These are phyloP conservation scores for Drosophila virilis DNA, from an alignment of 1,140 invertebrate genomes.

Conservation along the genomic window DNA sequence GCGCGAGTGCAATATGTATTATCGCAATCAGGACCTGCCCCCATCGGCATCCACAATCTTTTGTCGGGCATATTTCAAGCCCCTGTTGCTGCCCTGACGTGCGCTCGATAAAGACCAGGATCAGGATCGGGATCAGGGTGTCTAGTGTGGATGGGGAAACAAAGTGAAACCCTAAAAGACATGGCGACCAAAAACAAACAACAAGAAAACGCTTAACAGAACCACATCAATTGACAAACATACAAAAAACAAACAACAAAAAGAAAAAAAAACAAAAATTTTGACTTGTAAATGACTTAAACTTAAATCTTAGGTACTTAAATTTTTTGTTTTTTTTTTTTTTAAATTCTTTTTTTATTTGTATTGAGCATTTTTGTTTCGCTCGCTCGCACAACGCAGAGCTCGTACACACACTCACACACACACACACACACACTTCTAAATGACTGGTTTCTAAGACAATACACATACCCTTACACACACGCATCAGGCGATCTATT, in stretches of 20 bases:
- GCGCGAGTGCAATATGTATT: slow-evolving; percentile 87
- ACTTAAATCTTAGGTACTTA: slow-evolving; percentile 61
- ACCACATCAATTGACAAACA: slow-evolving; percentile 33
- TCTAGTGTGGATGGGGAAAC: background rate
- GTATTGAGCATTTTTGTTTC: slow-evolving; percentile 16
- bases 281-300: slow-evolving; percentile 65
- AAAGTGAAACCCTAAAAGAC: slow-evolving; percentile 53
- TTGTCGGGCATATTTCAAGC: slow-evolving; percentile 94
- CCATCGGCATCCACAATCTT: slow-evolving; percentile 91
- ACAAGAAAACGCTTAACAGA: slow-evolving; percentile 64
- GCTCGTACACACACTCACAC: slow-evolving; percentile 14
- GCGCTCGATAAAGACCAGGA: slow-evolving; percentile 1
- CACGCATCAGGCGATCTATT: slow-evolving; percentile 11
- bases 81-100: slow-evolving; percentile 86
- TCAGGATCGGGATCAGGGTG: background rate
- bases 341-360: slow-evolving; percentile 4
- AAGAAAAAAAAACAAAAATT: slow-evolving; percentile 1
- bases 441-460: slow-evolving; percentile 73
- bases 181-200: slow-evolving; percentile 51
- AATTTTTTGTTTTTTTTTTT: slow-evolving; percentile 31
- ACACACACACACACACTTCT: slow-evolving; percentile 33
- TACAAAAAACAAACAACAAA: background rate
- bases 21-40: slow-evolving; percentile 91
- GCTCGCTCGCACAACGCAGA: slow-evolving; percentile 8
- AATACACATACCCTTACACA: slow-evolving; percentile 53